Evolutionary conservation across 2,113 vertebrate species (phyloP), one percentile per base, ranked within the genome.

Genomic region (Calyptommatus sinebrachiatus): DNA sequence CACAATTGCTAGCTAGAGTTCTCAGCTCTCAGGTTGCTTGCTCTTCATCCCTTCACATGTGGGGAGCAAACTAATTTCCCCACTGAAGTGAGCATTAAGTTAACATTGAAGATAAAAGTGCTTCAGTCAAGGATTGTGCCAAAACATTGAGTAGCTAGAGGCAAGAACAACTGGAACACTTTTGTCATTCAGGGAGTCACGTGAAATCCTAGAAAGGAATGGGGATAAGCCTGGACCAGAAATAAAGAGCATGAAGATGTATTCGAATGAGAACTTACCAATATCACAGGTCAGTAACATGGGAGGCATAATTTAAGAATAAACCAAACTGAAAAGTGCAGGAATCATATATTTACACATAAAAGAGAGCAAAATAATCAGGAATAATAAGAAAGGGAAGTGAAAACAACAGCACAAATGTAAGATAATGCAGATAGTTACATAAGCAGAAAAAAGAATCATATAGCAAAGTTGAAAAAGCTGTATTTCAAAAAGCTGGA

Each of bases 231-330:
- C 62, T 20, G 71, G 57, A 41, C 9, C 72, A 29, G 35, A 72
- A 65, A 65, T 48, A 45, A 41, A 24, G 18, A 41, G 50, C 50
- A 65, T 79, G 68, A 67, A 53, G 20, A 78, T 45, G n/a, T n/a
- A n/a, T n/a, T 62, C 45, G 67, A 70, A 65, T 61, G 60, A 31
- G 45, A 41, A 71, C 45, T 79, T n/a, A 65, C 72, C 57, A 79
- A 28, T 28, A 66, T 41, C 8, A 53, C 9, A 41, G 63, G 61
- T 22, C 28, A 46, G 26, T 41, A 35, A 53, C 10, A 61, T 70
- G 53, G 62, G 29, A 73, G 78, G 41, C 71, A 66, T 22, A 66
- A 66, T 53, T 31, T 26, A 53, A 29, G 29, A 80, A 53, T 50
- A 29, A 73, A 70, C 61, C 61, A 80, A 80, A 20, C 45, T 73